These are phyloP conservation scores for Benthochromis sp. DNA, from an alignment of 2,113 vertebrate genomes.

Conservation along the genomic window DNA sequence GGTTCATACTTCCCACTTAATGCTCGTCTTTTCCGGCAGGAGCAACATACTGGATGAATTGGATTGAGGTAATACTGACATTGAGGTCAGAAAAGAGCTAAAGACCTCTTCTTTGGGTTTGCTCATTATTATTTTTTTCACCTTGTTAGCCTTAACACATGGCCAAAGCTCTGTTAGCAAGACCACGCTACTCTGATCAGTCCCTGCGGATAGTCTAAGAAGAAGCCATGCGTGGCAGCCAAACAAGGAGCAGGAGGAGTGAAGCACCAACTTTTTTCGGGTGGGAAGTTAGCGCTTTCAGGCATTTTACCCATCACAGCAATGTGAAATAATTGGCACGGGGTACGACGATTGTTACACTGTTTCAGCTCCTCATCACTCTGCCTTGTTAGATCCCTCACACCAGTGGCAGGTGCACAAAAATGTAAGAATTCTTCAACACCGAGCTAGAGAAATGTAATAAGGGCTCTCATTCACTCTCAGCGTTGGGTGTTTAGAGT, in stretches of 20 bases:
- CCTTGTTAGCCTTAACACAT: slow-evolving; percentile 64
- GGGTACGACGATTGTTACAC: background rate
- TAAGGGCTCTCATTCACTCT: background rate
- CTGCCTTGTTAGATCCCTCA: slow-evolving; percentile 16
- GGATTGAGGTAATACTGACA: slow-evolving; percentile 51
- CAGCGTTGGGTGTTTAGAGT: background rate
- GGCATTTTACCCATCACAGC: background rate
- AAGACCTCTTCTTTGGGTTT: slow-evolving; percentile 29
- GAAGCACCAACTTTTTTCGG: background rate
- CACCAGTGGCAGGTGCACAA: background rate
- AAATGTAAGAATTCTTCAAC: background rate
- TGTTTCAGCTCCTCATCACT: background rate
- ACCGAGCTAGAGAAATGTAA: background rate
- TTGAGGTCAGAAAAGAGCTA: slow-evolving; percentile 36
- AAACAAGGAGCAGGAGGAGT: background rate
- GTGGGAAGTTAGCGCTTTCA: background rate
- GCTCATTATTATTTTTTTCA: slow-evolving; percentile 63
- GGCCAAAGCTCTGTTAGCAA: slow-evolving; percentile 35
- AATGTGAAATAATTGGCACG: slow-evolving; percentile 58
- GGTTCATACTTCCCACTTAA: background rate
- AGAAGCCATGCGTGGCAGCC: slow-evolving; percentile 42
- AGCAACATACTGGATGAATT: slow-evolving; percentile 54
- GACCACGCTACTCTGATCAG: slow-evolving; percentile 32
- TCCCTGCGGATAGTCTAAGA: slow-evolving; percentile 20
- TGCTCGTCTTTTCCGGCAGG: slow-evolving; percentile 11